Conservation (phyloP, 2,888 invertebrate genomes). For the Eupelmus urozonus region DNA sequence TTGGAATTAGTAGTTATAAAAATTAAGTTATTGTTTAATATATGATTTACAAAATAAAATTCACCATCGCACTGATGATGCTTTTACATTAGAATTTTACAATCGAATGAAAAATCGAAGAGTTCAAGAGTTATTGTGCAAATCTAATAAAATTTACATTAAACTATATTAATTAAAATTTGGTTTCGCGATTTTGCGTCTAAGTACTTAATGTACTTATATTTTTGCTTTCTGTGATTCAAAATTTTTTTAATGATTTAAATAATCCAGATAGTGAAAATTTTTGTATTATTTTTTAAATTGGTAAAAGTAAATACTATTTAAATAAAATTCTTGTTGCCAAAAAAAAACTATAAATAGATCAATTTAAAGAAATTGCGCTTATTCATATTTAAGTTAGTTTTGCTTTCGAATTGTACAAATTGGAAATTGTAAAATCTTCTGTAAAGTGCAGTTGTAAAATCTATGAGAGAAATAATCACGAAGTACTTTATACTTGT, state of each 20-base stretch:
- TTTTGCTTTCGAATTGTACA: conserved; percentile 39
- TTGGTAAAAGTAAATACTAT: conserved; percentile 4
- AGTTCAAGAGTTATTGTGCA: conserved; percentile 19
- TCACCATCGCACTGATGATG: conserved; percentile 26
- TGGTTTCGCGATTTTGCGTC: conserved; percentile 16
- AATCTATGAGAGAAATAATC: not conserved
- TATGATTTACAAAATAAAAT: conserved; percentile 21
- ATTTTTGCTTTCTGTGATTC: conserved; percentile 29
- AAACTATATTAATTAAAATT: conserved; percentile 17
- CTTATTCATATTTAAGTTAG: conserved; percentile 12
- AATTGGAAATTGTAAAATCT: conserved; percentile 23
- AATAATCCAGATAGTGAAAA: conserved; percentile 6
- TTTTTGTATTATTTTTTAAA: not conserved
- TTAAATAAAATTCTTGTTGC: conserved; percentile 34
- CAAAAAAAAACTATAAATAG: conserved; percentile 33
- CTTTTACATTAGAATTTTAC: conserved; percentile 44
- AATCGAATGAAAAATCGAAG: conserved; percentile 24
- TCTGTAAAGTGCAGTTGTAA: conserved; percentile 27
- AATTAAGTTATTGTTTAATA: conserved; percentile 43
- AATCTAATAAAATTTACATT: not conserved
- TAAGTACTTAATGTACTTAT: conserved; percentile 44
- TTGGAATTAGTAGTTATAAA: conserved; percentile 27
- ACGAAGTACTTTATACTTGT: not conserved
- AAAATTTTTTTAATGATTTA: conserved; percentile 11
- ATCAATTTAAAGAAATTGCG: conserved; percentile 26